Conservation (phyloP, 2,888 invertebrate species). For the Drosophila barbarae region DNA sequence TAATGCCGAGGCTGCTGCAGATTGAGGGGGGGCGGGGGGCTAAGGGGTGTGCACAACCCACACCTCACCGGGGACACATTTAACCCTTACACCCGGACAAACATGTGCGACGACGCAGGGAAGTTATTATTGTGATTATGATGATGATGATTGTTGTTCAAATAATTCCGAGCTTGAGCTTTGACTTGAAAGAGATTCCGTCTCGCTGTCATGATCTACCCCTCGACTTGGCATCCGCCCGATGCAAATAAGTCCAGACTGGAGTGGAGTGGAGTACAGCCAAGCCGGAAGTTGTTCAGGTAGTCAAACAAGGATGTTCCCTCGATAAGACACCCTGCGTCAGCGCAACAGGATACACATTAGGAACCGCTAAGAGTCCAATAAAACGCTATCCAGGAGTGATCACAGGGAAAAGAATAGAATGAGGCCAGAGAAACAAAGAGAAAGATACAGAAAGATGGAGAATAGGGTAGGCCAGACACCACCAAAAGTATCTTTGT, state of each 20-base stretch:
- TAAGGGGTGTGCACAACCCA: slow-evolving; percentile 38
- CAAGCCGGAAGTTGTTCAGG: slow-evolving; percentile 67
- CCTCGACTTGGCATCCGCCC: slow-evolving; percentile 33
- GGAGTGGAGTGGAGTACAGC: not conserved
- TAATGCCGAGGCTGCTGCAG: slow-evolving; percentile 27
- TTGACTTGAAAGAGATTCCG: slow-evolving; percentile 55
- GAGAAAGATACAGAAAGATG: slow-evolving; percentile 1
- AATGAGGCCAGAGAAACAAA: not conserved
- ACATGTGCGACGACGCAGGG: slow-evolving; percentile 32
- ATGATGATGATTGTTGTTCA: slow-evolving; percentile 58
- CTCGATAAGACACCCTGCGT: slow-evolving; percentile 36
- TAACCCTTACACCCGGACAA: slow-evolving; percentile 41
- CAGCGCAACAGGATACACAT: slow-evolving; percentile 70
- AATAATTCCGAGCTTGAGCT: slow-evolving; percentile 51
- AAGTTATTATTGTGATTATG: slow-evolving; percentile 52
- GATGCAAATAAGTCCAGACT: slow-evolving; percentile 35
- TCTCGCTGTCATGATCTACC: slow-evolving; percentile 37
- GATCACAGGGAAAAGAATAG: slow-evolving; percentile 15
- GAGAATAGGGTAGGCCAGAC: slow-evolving; percentile 3
- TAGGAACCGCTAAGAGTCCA: slow-evolving; percentile 65
- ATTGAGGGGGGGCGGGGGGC: slow-evolving; percentile 23
- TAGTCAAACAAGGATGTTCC: slow-evolving; percentile 42
- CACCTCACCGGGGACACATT: slow-evolving; percentile 31
- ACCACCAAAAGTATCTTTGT: slow-evolving; percentile 35
- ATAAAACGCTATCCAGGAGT: slow-evolving; percentile 44